Evolutionary conservation across 1,140 invertebrate genomes (phyloP).

Genomic region (Nasonia longicornis): DNA sequence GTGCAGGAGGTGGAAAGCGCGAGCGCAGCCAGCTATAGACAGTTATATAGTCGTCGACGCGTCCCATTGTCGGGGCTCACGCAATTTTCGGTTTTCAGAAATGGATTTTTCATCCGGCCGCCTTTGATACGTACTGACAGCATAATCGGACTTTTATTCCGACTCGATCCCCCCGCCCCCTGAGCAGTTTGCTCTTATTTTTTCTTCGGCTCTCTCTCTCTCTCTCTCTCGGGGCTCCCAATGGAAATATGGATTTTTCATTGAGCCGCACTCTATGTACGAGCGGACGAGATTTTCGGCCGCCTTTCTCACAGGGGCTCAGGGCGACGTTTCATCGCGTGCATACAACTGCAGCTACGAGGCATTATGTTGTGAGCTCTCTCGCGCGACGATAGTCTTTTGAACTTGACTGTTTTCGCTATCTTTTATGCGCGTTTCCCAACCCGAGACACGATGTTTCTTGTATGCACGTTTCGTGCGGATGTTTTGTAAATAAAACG

Average conservation of each 20-base stretch:
- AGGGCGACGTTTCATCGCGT: neutral
- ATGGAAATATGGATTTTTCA: conserved; percentile 38
- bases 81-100: conserved; percentile 44
- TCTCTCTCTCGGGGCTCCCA: neutral
- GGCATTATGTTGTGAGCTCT: neutral
- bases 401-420: neutral
- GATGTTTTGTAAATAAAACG: conserved; percentile 14
- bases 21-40: neutral
- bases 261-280: neutral
- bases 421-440: neutral
- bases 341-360: neutral
- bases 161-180: neutral
- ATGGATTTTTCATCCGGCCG: conserved; percentile 36
- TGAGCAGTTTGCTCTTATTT: neutral
- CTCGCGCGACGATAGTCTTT: conserved; percentile 3
- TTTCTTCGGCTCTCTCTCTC: neutral
- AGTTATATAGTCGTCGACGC: neutral
- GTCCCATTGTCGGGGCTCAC: conserved; percentile 28
- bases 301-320: conserved; percentile 8
- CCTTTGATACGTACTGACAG: conserved; percentile 32
- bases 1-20: neutral
- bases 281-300: too few species aligned
- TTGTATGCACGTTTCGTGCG: neutral
- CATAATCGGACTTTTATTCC: conserved; percentile 45
- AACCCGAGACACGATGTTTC: neutral